Conservation (phyloP, 2,888 invertebrate species). For the Mythimna albipuncta region DNA sequence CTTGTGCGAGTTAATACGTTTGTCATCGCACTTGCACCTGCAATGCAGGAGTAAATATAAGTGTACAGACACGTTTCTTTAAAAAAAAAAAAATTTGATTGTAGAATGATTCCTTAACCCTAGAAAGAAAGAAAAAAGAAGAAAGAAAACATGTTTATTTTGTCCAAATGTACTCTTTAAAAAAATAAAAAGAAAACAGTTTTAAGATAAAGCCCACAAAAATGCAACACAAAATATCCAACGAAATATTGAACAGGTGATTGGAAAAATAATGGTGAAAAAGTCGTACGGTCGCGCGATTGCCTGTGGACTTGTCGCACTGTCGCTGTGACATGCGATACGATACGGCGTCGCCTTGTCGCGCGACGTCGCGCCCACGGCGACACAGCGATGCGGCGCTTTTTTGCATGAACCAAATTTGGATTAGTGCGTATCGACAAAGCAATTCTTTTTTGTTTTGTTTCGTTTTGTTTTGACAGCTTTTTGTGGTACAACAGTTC, state of each 20-base stretch:
- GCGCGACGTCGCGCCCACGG: constrained; percentile 40
- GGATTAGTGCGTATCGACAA: constrained; percentile 59
- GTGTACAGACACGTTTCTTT: neutral
- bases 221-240: constrained; percentile 8
- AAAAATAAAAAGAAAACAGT: neutral
- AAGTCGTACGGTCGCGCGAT: constrained; percentile 38
- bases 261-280: constrained; percentile 62
- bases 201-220: constrained; percentile 1
- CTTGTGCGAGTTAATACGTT: too few relatives aligned
- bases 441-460: constrained; percentile 31
- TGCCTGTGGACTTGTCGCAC: constrained; percentile 53
- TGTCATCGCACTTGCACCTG: too few relatives aligned
- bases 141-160: too few relatives aligned
- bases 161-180: too few relatives aligned
- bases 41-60: too few relatives aligned
- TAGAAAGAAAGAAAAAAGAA: too few relatives aligned
- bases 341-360: constrained; percentile 60
- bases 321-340: constrained; percentile 57
- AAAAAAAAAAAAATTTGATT: neutral
- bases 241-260: constrained; percentile 27
- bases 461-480: constrained; percentile 35
- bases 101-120: too few relatives aligned
- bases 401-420: constrained; percentile 58
- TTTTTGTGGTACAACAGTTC: constrained; percentile 39
- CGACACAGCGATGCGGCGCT: constrained; percentile 34